Evolutionary conservation across 2,797 vertebrate genomes (phyloP).

Genomic region (Myoxocephalus aenaeus): DNA sequence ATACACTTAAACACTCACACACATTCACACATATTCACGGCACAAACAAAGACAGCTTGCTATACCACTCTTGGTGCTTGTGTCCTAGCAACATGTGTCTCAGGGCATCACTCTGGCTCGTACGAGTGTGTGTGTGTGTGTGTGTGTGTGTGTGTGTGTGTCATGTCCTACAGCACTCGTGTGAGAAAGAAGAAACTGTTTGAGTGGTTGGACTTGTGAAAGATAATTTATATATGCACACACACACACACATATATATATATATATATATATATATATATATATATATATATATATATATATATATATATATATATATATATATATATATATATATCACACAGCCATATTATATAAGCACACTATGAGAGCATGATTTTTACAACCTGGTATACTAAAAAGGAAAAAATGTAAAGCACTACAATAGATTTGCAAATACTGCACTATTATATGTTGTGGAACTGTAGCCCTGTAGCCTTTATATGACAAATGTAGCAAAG

Average conservation of each 20-base stretch:
- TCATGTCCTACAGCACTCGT: background rate
- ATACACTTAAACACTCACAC: slow-evolving; percentile 30
- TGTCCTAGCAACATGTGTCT: slow-evolving; percentile 77
- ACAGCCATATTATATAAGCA: no score
- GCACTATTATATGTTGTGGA: background rate
- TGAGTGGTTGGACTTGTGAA: slow-evolving; percentile 7
- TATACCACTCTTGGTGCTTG: slow-evolving; percentile 44
- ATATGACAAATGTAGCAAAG: background rate
- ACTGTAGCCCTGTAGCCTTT: background rate
- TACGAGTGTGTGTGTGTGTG: slow-evolving; percentile 14
- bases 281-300: background rate
- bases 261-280: background rate
- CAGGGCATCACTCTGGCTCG: slow-evolving; percentile 34
- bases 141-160: slow-evolving; percentile 7
- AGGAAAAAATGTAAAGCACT: background rate
- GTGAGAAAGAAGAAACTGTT: background rate
- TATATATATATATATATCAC: no score
- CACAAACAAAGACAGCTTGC: slow-evolving; percentile 61
- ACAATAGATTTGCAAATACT: background rate
- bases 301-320: background rate
- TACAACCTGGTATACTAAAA: background rate
- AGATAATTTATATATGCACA: background rate
- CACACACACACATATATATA: no score
- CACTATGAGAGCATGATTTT: background rate
- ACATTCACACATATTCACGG: slow-evolving; percentile 31